Evolutionary conservation across 2,797 vertebrate genomes (phyloP).

Genomic region (Phyllotis vaccarum): DNA sequence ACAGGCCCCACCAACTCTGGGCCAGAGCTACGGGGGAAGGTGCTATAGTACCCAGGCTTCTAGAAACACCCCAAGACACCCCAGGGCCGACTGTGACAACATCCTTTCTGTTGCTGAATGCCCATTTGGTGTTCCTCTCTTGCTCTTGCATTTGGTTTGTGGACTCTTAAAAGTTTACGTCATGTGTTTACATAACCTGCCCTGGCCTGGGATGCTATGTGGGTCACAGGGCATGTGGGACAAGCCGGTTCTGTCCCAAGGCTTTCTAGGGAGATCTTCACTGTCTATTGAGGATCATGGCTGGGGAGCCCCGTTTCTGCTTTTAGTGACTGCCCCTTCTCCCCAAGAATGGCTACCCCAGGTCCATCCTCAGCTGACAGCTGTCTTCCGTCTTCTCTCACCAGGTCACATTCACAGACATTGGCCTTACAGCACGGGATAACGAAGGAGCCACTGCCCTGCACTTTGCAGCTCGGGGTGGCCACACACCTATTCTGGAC

Average conservation of each 20-base stretch:
- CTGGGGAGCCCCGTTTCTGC: not conserved
- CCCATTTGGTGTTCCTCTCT: not conserved
- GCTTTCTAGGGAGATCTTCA: not conserved
- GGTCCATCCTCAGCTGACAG: not conserved
- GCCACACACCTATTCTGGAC: constrained; percentile 91
- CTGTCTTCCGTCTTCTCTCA: not conserved
- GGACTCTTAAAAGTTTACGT: too few relatives aligned
- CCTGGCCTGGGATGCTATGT: not conserved
- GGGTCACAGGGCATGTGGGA: fast-evolving
- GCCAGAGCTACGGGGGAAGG: not conserved
- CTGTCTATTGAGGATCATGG: not conserved
- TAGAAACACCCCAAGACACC: not conserved
- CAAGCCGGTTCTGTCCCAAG: not conserved
- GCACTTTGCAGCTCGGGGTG: constrained; percentile 93
- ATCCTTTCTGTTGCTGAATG: not conserved
- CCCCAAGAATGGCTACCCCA: fast-evolving
- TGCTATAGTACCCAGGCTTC: not conserved
- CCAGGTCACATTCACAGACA: constrained; percentile 89
- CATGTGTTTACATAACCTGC: too few relatives aligned
- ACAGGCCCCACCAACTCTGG: not conserved
- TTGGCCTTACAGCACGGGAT: constrained; percentile 88
- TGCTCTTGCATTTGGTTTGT: not conserved
- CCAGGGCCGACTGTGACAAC: not conserved
- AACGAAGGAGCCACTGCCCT: constrained; percentile 92
- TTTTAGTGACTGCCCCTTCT: not conserved